Base-by-base conservation (phyloP, 1,140 invertebrate species). In the Reticulitermes speratus region DNA sequence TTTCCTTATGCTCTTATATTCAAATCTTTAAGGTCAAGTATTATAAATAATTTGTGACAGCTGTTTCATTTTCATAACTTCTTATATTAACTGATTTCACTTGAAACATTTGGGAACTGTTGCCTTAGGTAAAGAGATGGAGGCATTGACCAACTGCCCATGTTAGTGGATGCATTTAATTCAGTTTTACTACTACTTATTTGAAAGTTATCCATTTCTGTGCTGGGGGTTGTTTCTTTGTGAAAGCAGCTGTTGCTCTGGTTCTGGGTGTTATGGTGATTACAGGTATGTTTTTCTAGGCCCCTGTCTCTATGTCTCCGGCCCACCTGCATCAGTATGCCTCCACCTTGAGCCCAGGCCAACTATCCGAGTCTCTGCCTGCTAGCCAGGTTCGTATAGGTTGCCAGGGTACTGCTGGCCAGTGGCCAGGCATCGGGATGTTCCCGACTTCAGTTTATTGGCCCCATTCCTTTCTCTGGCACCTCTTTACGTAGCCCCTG, bases 251-350 rank as follows among this genome's bases (percentile, higher is more conserved):
- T 30, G 25, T 75, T 30, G 30, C 25, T 75, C 65, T 30, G 83
- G 83, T 48, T 48, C 48, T 84, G 44, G 59, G 85, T 44, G 45
- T 38, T 85, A 25, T 75, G 83, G 59, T 45, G 45, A 52, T 23
- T 14, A 48, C 83, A 84, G 83, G 30, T 85, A 52, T 87, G 85
- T 90, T 88, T 88, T 90, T 92, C 90, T 93, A 97, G 96, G 96
- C 96, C 89, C 96, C 96, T 89, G 96, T 96, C 90, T 96, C 96
- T 90, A 97, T 97, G 96, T 96, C 96, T 88, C 96, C 96, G 88
- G 95, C 96, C 88, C 96, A 97, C 91, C 93, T 96, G 91, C 96
- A 96, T 92, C 95, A 95, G 92, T 96, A 94, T 91, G 93, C 93
- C 88, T 93, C 94, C 88, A 94, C 94, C 89, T 91, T 94, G 90